These are phyloP conservation scores for Drusus annulatus DNA, from an alignment of 1,140 invertebrate genomes.

Conservation along the genomic window DNA sequence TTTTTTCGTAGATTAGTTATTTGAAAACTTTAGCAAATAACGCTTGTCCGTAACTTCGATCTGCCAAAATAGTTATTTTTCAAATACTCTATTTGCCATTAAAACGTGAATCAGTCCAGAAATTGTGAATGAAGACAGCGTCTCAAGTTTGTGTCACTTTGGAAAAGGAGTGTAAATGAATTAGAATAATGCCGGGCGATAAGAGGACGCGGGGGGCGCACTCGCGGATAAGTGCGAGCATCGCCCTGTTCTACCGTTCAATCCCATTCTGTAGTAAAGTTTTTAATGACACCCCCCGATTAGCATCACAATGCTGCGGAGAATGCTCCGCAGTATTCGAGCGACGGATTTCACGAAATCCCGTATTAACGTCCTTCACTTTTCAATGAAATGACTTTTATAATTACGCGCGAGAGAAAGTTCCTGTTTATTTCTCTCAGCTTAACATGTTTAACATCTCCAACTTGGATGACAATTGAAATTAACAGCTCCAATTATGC, in stretches of 20 bases:
- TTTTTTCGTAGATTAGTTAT: too few relatives aligned
- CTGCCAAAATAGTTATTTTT: too few relatives aligned
- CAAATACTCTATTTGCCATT: background rate
- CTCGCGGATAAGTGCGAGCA: background rate
- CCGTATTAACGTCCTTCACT: slow-evolving; percentile 17
- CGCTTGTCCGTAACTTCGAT: too few relatives aligned
- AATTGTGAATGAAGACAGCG: background rate
- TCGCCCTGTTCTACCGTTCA: background rate
- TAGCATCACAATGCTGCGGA: slow-evolving; percentile 1
- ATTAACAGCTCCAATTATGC: too few relatives aligned
- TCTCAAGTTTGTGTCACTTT: background rate
- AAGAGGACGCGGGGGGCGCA: background rate
- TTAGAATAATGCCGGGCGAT: background rate
- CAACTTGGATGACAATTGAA: too few relatives aligned
- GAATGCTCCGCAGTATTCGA: background rate
- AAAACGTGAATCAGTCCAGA: background rate
- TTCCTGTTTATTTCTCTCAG: background rate
- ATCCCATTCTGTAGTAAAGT: slow-evolving; percentile 8
- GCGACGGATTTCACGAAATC: background rate
- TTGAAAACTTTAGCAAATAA: too few relatives aligned
- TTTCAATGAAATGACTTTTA: slow-evolving; percentile 15
- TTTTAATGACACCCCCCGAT: slow-evolving; percentile 12
- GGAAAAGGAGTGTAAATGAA: slow-evolving; percentile 6
- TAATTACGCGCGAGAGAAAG: slow-evolving; percentile 9
- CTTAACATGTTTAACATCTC: too few relatives aligned